Base-by-base conservation (phyloP, 2,888 invertebrate genomes). In the Meandrusa payeni region DNA sequence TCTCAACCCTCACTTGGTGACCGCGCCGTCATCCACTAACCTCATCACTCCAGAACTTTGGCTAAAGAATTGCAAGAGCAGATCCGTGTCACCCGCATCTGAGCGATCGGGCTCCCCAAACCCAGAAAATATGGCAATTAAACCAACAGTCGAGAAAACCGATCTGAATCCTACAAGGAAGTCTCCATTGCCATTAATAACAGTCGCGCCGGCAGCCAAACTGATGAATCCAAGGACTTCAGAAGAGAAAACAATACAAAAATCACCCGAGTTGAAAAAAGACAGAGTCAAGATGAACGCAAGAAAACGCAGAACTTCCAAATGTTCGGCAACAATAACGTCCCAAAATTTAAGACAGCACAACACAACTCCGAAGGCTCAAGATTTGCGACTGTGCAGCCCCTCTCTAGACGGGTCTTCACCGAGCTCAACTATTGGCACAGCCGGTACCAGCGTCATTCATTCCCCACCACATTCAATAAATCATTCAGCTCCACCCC, bases 41-140 rank as follows among this genome's bases (percentile, higher is more conserved):
- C 83, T 96, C 29, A 97, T 97, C 55, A 97, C 97, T 0, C 97
- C 97, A 0, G 97, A 97, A 48, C 86, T 97, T 2, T 97, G 97
- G 97, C 83, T 97, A 52, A 91, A 93, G 54, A 95, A 95, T 72
- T 95, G 95, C 67, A 90, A 90, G 28, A 91, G 91, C 61, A 81
- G 91, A 31, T 92, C 92, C 0, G 89, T 88, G 0, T 90, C 92
- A 2, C 91, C 91, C 1, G 69, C 78, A 1, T 89, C 90, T 0
- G 90, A 91, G 19, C 68, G 83, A 10, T 90, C 91, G 0, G 79
- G 79, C 6, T 89, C 91, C 0, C 90, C 91, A 0, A 81, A 76
- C n/a, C 69, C 78, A 2, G 83, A 88, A 9, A 79, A 69, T 9
- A 58, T 64, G 41, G 42, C 64, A 7, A 6, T 56, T 17, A 70